Evolutionary conservation across 2,113 vertebrate genomes (phyloP).

Genomic region (Antennarius striatus): DNA sequence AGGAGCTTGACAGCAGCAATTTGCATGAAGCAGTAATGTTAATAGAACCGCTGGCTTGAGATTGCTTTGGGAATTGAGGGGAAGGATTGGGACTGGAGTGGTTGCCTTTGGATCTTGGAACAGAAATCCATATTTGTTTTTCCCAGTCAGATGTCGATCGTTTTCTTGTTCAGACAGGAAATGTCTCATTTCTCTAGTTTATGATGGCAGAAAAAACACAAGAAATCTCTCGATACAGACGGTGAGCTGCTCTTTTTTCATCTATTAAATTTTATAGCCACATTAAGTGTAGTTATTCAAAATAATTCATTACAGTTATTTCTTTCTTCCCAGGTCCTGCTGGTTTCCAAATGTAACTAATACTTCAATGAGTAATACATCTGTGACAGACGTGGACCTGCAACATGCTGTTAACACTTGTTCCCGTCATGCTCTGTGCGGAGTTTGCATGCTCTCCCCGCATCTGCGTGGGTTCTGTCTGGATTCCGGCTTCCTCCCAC

Average conservation of each 20-base stretch:
- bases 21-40: constrained; percentile 75
- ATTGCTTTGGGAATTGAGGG: constrained; percentile 75
- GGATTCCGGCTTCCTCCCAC: too few species aligned
- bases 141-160: constrained; percentile 47
- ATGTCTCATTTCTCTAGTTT: constrained; percentile 53
- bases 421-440: too few species aligned
- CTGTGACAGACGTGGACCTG: neutral
- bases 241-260: constrained; percentile 18
- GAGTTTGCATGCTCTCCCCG: too few species aligned
- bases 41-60: constrained; percentile 68
- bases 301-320: neutral
- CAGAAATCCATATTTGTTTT: constrained; percentile 28
- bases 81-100: constrained; percentile 58
- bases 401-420: too few species aligned
- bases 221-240: constrained; percentile 17
- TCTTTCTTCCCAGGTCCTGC: neutral
- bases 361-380: neutral
- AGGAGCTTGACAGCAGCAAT: constrained; percentile 65
- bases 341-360: neutral
- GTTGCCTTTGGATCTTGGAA: constrained; percentile 53
- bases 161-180: constrained; percentile 49
- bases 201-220: constrained; percentile 31
- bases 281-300: constrained; percentile 1
- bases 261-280: constrained; percentile 1
- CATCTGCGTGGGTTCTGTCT: too few species aligned